Evolutionary conservation across 2,888 invertebrate species (phyloP), one percentile per base, ranked within the genome.

Genomic region (Marasmarcha lunaedactyla): DNA sequence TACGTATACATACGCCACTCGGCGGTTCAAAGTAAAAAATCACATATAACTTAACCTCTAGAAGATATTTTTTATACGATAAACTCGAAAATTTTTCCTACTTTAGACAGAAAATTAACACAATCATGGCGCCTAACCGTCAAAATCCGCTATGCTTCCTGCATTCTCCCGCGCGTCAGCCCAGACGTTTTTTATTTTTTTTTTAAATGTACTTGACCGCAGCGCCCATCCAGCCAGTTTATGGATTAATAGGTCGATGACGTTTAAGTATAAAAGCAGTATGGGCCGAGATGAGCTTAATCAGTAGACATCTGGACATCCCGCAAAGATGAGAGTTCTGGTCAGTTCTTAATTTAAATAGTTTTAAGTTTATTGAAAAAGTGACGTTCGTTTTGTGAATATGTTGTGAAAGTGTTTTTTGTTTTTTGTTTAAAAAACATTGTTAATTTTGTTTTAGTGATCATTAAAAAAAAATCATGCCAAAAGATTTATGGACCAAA

Each of bases 271-370:
- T 79, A 79, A 70, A 78, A 70, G 70, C 61, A 39, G 62, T 48
- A 45, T 45, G 59, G 46, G 38, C 33, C 46, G 45, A 51, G 62
- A 59, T 62, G 65, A 49, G 47, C 43, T 45, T 51, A 59, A 63
- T 72, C 77, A 79, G 76, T 78, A 76, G 73, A 66, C 69, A 61
- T 69, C 72, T 46, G 51, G 51, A 55, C 53, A 55, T 57, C 61
- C 14, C 54, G 48, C 54, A 71, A 71, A 57, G 68, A 79, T 79
- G 78, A 70, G 72, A 76, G 67, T 77, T 66, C 76, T 79, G 78
- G 78, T 79, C 50, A 69, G 78, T 76, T 41, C 36, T 34, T 44
- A 41, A 45, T 36, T 45, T 44, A 36, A 37, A 38, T 20, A 5
- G 20, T 20, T 20, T 20, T 20, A 42, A 41, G 20, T 37, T 42